Evolutionary conservation across 1,140 invertebrate genomes (phyloP), one percentile per base, ranked within the genome.

Genomic region (Meloidogyne exigua): DNA sequence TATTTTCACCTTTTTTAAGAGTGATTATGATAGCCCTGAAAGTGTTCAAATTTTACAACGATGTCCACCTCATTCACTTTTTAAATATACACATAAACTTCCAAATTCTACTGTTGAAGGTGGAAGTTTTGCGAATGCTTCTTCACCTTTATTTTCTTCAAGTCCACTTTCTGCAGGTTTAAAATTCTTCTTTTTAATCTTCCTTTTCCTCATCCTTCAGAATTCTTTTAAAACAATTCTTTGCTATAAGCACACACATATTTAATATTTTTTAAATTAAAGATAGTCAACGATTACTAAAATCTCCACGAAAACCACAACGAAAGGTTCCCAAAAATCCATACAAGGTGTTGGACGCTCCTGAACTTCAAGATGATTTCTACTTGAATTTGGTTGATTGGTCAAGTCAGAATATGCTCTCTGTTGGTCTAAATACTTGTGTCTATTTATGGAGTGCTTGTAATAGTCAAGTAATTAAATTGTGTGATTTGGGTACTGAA

Each of bases 371-470:
- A 89, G 96, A 99, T 88, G 97, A 99, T 89, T 99, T 99, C 89
- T 99, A 99, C 88, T 89, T 99, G 32, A 99, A 99, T 89, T 90
- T 99, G 75, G 96, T 99, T 9, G 97, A 99, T 89, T 99, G 97
- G 97, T 98, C 95, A 1, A 95, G 94, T 9, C 95, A 96, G 88
- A 99, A 99, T 89, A 95, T 99, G 9, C 91, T 99, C 25, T 96
- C 95, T 88, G 97, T 99, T n/a, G 97, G 96, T 0, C 89, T 99
- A 0, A 95, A 95, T 12, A 95, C 94, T 79, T 98, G 95, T 88
- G 97, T 99, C 2, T 99, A 99, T 89, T 88, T 99, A 62, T 99
- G 97, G 97, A 98, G 95, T 83, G 96, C 96, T 0, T 97, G 95
- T 87, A 99, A 95, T 78, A 97, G 95, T 88, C 95, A 99, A 91